These are phyloP conservation scores for Tor tambroides DNA, from an alignment of 2,113 vertebrate genomes.

Conservation along the genomic window DNA sequence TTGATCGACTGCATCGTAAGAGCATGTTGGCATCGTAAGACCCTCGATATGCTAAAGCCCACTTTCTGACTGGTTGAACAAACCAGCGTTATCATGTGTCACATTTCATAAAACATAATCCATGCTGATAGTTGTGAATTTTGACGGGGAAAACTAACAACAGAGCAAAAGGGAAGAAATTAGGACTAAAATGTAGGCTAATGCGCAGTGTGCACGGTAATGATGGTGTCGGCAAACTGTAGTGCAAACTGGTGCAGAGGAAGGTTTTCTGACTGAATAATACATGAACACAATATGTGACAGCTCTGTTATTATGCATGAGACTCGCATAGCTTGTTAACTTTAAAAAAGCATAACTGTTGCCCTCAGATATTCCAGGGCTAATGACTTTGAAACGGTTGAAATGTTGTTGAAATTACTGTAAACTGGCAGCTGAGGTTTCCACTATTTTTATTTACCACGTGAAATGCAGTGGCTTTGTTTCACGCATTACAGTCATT, in stretches of 20 bases:
- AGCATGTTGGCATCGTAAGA: not conserved
- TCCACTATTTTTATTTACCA: not conserved
- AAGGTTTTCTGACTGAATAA: constrained; percentile 14
- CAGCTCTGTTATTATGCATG: constrained; percentile 18
- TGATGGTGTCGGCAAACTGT: not conserved
- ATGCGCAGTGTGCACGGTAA: not conserved
- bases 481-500: not conserved
- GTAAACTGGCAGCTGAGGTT: not conserved
- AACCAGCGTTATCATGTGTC: not conserved
- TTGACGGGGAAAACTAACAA: not conserved
- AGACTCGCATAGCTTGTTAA: not conserved
- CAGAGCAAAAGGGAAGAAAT: not conserved
- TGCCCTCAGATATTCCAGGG: not conserved
- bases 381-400: not conserved
- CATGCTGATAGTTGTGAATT: not conserved
- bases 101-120: constrained; percentile 19
- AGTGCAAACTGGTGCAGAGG: not conserved
- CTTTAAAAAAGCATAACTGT: not conserved
- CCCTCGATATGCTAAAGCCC: not conserved
- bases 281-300: constrained; percentile 35
- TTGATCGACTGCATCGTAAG: not conserved
- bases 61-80: not conserved
- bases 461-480: not conserved
- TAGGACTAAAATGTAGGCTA: not conserved
- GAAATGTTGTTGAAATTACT: not conserved